These are phyloP conservation scores for Sebastes kiyomatsui DNA, from an alignment of 2,797 vertebrate genomes.

Conservation along the genomic window DNA sequence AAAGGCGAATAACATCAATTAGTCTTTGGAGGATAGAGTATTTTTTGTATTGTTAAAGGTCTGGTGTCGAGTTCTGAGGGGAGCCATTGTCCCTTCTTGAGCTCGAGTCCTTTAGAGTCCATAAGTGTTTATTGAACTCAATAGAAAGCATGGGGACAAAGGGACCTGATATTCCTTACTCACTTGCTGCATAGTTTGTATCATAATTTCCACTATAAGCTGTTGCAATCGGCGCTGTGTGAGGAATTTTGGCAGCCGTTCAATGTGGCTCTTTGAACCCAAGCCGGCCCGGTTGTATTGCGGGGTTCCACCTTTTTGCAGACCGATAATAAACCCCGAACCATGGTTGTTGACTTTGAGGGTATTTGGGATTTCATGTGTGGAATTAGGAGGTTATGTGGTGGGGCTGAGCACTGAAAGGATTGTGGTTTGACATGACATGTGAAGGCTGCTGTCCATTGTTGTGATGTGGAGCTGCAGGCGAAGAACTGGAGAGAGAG, in stretches of 20 bases:
- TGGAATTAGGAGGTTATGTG: constrained; percentile 61
- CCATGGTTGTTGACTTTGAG: constrained; percentile 67
- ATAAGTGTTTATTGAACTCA: constrained; percentile 85
- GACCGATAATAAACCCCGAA: constrained; percentile 66
- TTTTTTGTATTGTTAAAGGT: constrained; percentile 81
- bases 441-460: constrained; percentile 63
- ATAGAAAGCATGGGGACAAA: constrained; percentile 81
- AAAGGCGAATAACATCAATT: constrained; percentile 84
- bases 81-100: constrained; percentile 79
- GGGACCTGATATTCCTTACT: constrained; percentile 82
- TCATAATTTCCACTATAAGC: constrained; percentile 80
- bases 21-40: constrained; percentile 82
- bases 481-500: constrained; percentile 48
- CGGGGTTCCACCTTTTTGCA: constrained; percentile 72
- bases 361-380: constrained; percentile 70
- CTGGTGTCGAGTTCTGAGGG: constrained; percentile 82
- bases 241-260: constrained; percentile 76
- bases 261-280: constrained; percentile 75
- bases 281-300: constrained; percentile 52
- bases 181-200: constrained; percentile 81
- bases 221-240: constrained; percentile 64
- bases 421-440: constrained; percentile 72
- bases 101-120: constrained; percentile 76
- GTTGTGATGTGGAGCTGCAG: constrained; percentile 63
- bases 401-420: constrained; percentile 51